These are phyloP conservation scores for Trachelipus rathkii DNA, from an alignment of 1,140 invertebrate species.

Conservation along the genomic window DNA sequence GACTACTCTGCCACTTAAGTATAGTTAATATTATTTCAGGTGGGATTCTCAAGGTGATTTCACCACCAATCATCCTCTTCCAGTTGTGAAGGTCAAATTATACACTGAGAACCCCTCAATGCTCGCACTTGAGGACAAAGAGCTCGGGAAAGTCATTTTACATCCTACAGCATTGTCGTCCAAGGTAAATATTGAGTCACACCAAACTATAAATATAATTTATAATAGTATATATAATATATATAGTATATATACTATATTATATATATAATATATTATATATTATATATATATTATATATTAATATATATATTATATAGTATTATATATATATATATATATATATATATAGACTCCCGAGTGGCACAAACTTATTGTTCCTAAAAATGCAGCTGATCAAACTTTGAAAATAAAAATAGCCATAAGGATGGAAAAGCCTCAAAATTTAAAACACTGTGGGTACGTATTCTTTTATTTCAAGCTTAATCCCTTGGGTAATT, in stretches of 20 bases:
- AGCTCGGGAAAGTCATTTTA: conserved; percentile 89
- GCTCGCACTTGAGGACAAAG: conserved; percentile 96
- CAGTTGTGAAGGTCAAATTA: conserved; percentile 85
- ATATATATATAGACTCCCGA: conserved; percentile 68
- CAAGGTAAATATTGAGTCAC: conserved; percentile 59
- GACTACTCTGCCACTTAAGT: not conserved
- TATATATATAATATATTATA: conserved; percentile 11
- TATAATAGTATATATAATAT: no score
- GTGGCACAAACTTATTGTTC: conserved; percentile 95
- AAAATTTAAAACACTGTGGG: conserved; percentile 98
- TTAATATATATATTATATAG: not conserved
- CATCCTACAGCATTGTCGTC: conserved; percentile 85
- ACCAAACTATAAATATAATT: not conserved
- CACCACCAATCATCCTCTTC: conserved; percentile 92
- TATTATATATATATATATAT: no score
- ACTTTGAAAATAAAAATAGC: conserved; percentile 96
- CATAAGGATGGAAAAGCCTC: conserved; percentile 95
- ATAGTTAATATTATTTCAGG: conserved; percentile 55
- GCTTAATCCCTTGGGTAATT: no score
- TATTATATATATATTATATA: conserved; percentile 17
- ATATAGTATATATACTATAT: no score
- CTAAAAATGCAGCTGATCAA: conserved; percentile 90
- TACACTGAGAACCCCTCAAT: conserved; percentile 97
- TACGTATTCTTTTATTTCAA: conserved; percentile 56
- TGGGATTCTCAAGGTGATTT: conserved; percentile 99